Percentiles rank a stretch among this genome's conserved stretches.
phyloP scores from a whole-genome alignment of 2,888 invertebrate genomes.

The Iselma pallidipennis region DNA sequence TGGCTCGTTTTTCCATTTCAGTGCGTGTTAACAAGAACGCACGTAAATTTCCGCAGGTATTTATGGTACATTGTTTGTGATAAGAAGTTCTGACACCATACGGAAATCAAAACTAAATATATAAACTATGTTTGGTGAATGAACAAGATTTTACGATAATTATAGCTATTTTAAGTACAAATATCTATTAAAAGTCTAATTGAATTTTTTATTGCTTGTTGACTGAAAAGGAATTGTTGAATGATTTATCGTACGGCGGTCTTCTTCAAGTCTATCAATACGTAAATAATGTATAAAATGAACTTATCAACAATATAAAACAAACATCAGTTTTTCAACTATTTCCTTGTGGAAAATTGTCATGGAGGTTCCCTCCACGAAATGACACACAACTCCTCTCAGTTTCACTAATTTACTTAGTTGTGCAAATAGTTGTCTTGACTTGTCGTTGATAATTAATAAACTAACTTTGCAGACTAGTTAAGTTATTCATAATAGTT shows the following conservation, averaged over 20 bases:
- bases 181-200: not conserved
- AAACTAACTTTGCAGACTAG: not conserved
- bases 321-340: no score
- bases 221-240: not conserved
- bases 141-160: conserved; percentile 2
- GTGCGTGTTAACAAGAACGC: conserved; percentile 20
- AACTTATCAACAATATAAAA: no score
- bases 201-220: not conserved
- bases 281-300: no score
- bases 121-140: conserved; percentile 9
- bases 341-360: no score
- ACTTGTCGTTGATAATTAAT: not conserved
- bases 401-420: not conserved
- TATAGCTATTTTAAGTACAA: not conserved
- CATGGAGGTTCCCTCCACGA: no score
- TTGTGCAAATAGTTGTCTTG: not conserved
- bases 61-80: conserved; percentile 12
- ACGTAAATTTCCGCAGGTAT: conserved; percentile 8
- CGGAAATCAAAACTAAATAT: conserved; percentile 18
- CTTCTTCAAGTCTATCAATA: no score
- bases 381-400: no score
- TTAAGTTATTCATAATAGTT: not conserved
- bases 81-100: conserved; percentile 13
- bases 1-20: conserved; percentile 3
- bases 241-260: not conserved